Base-by-base conservation (phyloP, 2,888 invertebrate species). In the Diloba caeruleocephala region DNA sequence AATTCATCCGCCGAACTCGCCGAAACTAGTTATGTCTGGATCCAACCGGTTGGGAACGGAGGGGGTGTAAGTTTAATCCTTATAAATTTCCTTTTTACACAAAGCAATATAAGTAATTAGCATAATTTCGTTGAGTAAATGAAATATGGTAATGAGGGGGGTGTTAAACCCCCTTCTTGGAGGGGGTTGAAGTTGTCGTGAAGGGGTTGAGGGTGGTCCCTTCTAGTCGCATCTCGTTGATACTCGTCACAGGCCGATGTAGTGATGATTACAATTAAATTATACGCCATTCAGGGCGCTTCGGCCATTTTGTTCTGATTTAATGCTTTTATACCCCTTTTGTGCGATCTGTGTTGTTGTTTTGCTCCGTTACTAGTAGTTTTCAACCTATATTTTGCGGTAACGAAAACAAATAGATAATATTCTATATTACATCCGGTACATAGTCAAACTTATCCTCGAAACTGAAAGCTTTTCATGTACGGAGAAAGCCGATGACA, bases 21-120 rank as follows among this genome's bases (percentile, higher is more conserved):
- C 74, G 74, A 71, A 85, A 87, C 88, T 89, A 87, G 87, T 84
- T 81, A 55, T 61, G 80, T 79, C 82, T 77, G 82, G 82, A 79
- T 78, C 73, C 70, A 81, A 79, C 79, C 79, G 74, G 81, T 76
- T 65, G 71, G 65, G 76, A 73, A 68, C 76, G 74, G 67, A 52
- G 76, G 84, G 85, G 86, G 90, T 87, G 87, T 88, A 89, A 89
- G 87, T 91, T 90, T 92, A 93, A 93, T 93, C 92, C 91, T 92
- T 92, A 93, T 92, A 93, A 93, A 93, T 93, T 93, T 93, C 93
- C 93, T 93, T 93, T 93, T 93, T 93, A 93, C 93, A 93, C 93
- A 93, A 93, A 93, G 93, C 93, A 93, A 93, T 93, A 93, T 93
- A 93, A 93, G 91, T 93, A 93, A 93, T 93, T 93, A 93, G 92